phyloP scores from a whole-genome alignment of 1,140 invertebrate genomes.

The Drosophila lacteicornis region DNA sequence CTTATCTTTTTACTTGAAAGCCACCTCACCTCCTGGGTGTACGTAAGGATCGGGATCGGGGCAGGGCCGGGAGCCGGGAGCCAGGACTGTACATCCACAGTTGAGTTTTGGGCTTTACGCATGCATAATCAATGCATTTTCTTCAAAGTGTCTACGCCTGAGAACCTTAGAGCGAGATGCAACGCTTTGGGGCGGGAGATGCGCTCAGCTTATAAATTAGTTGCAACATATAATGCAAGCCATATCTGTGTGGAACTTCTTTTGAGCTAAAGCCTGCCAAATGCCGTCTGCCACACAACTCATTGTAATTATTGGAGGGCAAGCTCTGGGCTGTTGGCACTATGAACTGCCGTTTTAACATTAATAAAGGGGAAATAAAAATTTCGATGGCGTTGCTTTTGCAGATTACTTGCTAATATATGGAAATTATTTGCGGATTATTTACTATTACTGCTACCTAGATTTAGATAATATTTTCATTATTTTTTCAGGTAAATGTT shows the following conservation, averaged over 20 bases:
- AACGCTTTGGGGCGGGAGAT: conserved; percentile 16
- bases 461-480: too few relatives aligned
- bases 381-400: too few relatives aligned
- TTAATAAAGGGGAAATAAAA: background rate
- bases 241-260: conserved; percentile 13
- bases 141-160: conserved; percentile 36
- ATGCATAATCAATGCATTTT: conserved; percentile 82
- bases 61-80: background rate
- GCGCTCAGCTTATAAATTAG: conserved; percentile 59
- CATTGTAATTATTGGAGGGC: background rate
- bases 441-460: too few relatives aligned
- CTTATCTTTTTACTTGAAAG: conserved; percentile 78
- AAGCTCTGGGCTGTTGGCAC: background rate
- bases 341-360: background rate
- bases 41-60: conserved; percentile 1
- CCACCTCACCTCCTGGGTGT: conserved; percentile 35
- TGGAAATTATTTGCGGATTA: too few relatives aligned
- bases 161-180: conserved; percentile 1
- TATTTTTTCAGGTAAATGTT: too few relatives aligned
- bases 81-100: conserved; percentile 34
- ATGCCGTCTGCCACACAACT: background rate
- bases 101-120: conserved; percentile 73
- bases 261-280: conserved; percentile 3
- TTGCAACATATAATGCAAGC: conserved; percentile 69
- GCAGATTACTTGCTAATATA: too few relatives aligned